Percentiles rank a stretch among this genome's conserved stretches.
These are phyloP conservation scores for Hydropotes inermis DNA, from an alignment of 2,113 vertebrate species.

Conservation along the genomic window DNA sequence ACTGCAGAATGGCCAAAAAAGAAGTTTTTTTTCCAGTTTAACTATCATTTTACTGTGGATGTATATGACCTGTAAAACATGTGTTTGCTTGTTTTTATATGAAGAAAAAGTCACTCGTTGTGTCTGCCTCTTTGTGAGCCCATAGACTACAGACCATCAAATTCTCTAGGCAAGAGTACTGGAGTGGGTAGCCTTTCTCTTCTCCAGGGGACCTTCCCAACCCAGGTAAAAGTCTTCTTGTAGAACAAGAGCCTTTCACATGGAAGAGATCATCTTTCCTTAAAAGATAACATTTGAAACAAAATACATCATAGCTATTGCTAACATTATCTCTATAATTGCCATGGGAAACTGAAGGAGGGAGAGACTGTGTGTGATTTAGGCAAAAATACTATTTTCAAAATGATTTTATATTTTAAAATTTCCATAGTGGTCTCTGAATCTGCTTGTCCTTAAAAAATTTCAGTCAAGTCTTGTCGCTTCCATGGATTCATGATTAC, in stretches of 20 bases:
- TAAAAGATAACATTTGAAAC: not conserved
- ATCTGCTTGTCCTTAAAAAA: not conserved
- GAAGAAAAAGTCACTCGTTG: fast-evolving
- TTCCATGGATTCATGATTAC: not conserved
- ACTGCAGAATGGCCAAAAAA: not conserved
- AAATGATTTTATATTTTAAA: not conserved
- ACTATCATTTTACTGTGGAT: not conserved
- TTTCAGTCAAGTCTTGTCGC: not conserved
- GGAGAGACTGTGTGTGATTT: not conserved
- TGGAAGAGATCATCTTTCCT: not conserved
- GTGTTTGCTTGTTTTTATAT: not conserved
- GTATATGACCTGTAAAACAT: not conserved
- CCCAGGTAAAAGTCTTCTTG: not conserved
- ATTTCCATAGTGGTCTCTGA: not conserved
- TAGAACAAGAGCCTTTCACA: not conserved
- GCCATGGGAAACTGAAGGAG: not conserved
- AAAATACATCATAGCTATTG: not conserved
- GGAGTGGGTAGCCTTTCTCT: not conserved
- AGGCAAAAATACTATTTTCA: not conserved
- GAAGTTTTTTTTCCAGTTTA: not conserved
- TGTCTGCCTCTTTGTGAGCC: not conserved
- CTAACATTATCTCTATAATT: not conserved
- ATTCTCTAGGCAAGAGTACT: not conserved
- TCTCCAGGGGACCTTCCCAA: not conserved
- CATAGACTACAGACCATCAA: not conserved